phyloP scores from a whole-genome alignment of 2,888 invertebrate species.

The Torymus texanus region DNA sequence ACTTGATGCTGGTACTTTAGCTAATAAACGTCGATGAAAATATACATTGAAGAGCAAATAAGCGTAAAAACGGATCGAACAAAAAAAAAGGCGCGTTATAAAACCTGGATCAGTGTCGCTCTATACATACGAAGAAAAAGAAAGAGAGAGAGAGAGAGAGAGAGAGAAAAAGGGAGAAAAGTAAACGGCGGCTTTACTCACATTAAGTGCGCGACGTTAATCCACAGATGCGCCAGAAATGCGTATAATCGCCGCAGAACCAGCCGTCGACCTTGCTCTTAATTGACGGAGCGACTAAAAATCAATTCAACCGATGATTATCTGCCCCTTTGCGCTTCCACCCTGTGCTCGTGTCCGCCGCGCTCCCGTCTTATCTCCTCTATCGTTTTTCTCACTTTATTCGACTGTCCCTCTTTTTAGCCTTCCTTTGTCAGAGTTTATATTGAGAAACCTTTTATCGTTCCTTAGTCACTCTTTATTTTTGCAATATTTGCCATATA shows the following conservation, averaged over 20 bases:
- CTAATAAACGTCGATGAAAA: neutral
- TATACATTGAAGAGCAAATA: neutral
- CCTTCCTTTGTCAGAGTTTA: neutral
- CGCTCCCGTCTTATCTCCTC: neutral
- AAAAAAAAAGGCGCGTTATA: too few relatives aligned
- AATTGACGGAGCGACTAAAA: slow-evolving; percentile 37
- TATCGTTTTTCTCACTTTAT: slow-evolving; percentile 13
- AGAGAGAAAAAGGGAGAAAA: too few relatives aligned
- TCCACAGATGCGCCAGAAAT: slow-evolving; percentile 29
- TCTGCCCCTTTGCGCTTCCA: slow-evolving; percentile 17
- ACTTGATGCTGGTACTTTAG: too few relatives aligned
- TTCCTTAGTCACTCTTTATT: neutral
- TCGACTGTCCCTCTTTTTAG: neutral
- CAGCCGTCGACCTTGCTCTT: slow-evolving; percentile 1
- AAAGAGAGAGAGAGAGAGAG: too few relatives aligned
- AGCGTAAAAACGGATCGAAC: neutral
- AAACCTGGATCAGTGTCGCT: too few relatives aligned
- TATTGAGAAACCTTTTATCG: too few relatives aligned
- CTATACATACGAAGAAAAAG: too few relatives aligned
- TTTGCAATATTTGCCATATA: neutral
- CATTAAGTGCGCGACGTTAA: slow-evolving; percentile 32
- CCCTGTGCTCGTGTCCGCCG: neutral
- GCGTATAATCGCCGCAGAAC: slow-evolving; percentile 5
- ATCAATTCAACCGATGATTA: slow-evolving; percentile 42
- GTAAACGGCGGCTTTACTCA: slow-evolving; percentile 10